Evolutionary conservation across 35 echinoderm and acorn worm species (phyloP), one percentile per base, ranked within the genome.

Genomic region (Ophioderma brevispina): DNA sequence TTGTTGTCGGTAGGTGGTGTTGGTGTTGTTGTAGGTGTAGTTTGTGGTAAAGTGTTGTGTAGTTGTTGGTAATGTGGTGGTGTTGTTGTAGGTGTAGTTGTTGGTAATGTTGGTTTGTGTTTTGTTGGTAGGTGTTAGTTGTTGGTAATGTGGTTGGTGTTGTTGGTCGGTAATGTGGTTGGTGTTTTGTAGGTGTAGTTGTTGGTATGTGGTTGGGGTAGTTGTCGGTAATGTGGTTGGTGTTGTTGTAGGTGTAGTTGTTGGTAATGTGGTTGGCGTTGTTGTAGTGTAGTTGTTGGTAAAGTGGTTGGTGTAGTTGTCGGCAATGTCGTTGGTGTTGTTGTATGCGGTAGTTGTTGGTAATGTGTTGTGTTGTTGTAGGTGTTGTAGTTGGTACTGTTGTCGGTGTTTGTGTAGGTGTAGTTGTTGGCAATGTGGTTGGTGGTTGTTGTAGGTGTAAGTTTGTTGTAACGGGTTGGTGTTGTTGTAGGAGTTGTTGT

Each of bases 321-420:
- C 35, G 79, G 79, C 33, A 35, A 4, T 81, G 33, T 35, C 13
- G 79, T 81, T 14, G 79, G 21, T 23, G 35, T 35, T 81, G 79
- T 81, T 1, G 79, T n/a, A n/a, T n/a, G n/a, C n/a, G n/a, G n/a
- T n/a, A n/a, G n/a, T n/a, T n/a, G n/a, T n/a, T n/a, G n/a, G n/a
- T n/a, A n/a, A n/a, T 81, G 31, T 41, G 55, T 2, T 78, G 88
- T 77, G 49, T 38, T 2, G 36, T 28, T 33, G 79, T 84, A 82
- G 88, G 81, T 0, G 82, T 92, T 8, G 75, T 56, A 36, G 70
- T 50, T 0, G 38, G 21, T 85, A 46, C 17, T 46, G 41, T 46
- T 89, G 43, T 35, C 77, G 84, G 36, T 76, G 84, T 75, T 86
- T 17, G 50, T 1, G 31, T 33, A 13, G 49, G 79, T 42, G 86